Conservation (phyloP, 2,888 invertebrate species). For the Lithophane semibrunnea region DNA sequence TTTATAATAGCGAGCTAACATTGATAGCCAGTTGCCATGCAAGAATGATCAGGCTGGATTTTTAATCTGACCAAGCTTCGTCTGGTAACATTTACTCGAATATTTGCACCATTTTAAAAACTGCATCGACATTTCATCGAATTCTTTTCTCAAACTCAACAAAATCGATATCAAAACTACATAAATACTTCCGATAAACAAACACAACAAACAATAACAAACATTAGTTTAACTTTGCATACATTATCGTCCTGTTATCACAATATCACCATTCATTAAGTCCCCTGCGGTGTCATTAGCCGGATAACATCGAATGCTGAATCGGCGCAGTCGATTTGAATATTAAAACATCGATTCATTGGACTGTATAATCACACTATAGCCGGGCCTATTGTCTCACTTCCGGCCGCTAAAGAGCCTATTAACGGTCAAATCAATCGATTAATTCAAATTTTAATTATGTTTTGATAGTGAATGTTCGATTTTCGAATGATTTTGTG, state of each 20-base stretch:
- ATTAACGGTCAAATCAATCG: conserved; percentile 63
- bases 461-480: conserved; percentile 35
- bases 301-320: conserved; percentile 70
- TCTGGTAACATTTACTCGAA: background rate
- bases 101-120: background rate
- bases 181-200: conserved; percentile 22
- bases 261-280: conserved; percentile 69
- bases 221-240: conserved; percentile 53
- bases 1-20: background rate
- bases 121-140: background rate
- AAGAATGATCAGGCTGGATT: background rate
- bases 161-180: background rate
- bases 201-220: conserved; percentile 44
- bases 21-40: background rate
- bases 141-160: background rate
- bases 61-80: background rate
- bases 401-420: conserved; percentile 72
- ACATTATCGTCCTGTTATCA: conserved; percentile 53
- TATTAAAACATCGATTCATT: conserved; percentile 77
- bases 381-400: conserved; percentile 74
- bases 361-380: conserved; percentile 77
- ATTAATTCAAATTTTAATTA: conserved; percentile 65
- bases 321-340: conserved; percentile 75
- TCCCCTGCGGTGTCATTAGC: conserved; percentile 73
- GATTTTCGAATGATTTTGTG: conserved; percentile 26